These are phyloP conservation scores for Tricholaema leucomelas DNA, from an alignment of 2,113 vertebrate genomes.

Conservation along the genomic window DNA sequence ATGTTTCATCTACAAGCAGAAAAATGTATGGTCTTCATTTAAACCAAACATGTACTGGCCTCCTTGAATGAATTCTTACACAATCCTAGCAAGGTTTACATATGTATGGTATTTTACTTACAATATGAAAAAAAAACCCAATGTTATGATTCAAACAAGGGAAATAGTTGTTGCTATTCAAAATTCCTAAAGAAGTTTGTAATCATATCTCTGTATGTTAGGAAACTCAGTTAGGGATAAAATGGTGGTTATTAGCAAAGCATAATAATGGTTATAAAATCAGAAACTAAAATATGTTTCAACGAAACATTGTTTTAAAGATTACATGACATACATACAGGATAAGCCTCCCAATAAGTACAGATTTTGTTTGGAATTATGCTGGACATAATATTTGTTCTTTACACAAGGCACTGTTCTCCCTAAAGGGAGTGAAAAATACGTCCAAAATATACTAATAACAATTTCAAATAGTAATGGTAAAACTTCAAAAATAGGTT, in stretches of 20 bases:
- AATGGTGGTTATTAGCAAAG: background rate
- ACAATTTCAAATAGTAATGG: background rate
- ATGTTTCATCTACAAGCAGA: background rate
- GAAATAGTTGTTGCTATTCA: background rate
- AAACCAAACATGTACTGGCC: fast-evolving
- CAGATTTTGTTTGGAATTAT: background rate
- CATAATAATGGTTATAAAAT: background rate
- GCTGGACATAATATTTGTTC: background rate
- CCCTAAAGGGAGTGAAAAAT: background rate
- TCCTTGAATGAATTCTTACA: background rate
- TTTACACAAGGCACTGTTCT: background rate
- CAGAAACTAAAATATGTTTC: background rate
- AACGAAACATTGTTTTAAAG: background rate
- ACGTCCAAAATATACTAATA: background rate
- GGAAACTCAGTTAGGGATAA: background rate
- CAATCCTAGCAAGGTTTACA: background rate
- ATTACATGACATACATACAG: background rate
- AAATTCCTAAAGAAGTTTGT: background rate
- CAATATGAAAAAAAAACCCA: background rate
- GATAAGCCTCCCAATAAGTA: background rate
- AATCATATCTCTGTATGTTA: background rate
- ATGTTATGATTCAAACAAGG: background rate
- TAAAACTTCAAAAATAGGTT: background rate
- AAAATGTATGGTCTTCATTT: background rate
- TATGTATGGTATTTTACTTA: background rate